Base-by-base conservation (phyloP, 2,797 vertebrate species). In the Streptopelia turtur region DNA sequence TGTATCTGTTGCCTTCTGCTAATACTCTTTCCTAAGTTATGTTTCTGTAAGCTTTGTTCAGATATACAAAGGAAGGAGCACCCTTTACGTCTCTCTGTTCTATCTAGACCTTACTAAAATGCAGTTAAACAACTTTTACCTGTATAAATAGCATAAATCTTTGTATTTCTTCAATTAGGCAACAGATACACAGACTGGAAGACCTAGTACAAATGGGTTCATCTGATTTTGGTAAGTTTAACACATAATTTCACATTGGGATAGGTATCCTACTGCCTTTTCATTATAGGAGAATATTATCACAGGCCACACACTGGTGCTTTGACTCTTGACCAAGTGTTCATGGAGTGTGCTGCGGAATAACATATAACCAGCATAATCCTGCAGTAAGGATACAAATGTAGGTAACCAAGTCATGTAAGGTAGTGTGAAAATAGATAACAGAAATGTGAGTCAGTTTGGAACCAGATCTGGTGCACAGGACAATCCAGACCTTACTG, bases 141-240 rank as follows among this genome's bases (percentile, higher is more conserved):
- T 84, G 5, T 68, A 57, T 89, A 72, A 96, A 57, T 89, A 70
- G 12, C 5, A 35, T 94, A 70, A 93, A 83, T 25, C 14, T 95
- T 77, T 95, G 23, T 91, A 56, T 93, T 96, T 85, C 81, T 93
- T 91, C 91, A 89, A 98, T 97, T 97, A 99, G 99, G 97, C 99
- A 99, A 96, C 98, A 98, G 57, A 94, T 99, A 41, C 93, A 98
- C 93, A 98, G 95, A 72, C 97, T 99, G 97, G 99, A 99, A 98
- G 97, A 95, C 47, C 96, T 99, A 96, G 97, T 98, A 64, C 98
- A 98, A 92, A 98, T 96, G 77, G 97, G 92, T 91, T 99, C 98
- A 20, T 98, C 98, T 97, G 99, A 99, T 97, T 99, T 99, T 98
- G 99, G 99, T 99, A 98, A 99, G 98, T 96, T 95, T 91, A 78